Percentiles rank a stretch among this genome's conserved stretches.
Conservation (phyloP, 2,797 vertebrate species). For the Argyrosomus regius region DNA sequence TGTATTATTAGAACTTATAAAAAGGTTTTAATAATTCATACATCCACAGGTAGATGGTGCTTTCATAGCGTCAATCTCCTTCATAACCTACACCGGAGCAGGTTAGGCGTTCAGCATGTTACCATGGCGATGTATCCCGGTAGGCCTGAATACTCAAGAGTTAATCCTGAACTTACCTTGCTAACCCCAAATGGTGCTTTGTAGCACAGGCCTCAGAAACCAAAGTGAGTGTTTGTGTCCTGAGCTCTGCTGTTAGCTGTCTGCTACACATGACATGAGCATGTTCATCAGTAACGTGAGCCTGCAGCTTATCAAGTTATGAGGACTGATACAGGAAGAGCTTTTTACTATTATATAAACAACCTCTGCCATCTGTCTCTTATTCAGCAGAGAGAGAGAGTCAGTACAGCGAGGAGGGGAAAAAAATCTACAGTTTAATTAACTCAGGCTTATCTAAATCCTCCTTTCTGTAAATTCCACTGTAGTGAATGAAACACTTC, state of each 20-base stretch:
- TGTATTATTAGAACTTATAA: no score
- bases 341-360: constrained; percentile 65
- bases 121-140: no score
- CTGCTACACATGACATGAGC: constrained; percentile 22
- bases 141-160: no score
- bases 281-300: constrained; percentile 29
- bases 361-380: constrained; percentile 60
- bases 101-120: no score
- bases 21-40: no score
- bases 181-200: no score
- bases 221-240: constrained; percentile 9
- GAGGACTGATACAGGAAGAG: constrained; percentile 45
- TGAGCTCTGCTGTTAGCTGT: constrained; percentile 1
- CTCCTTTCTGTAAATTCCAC: constrained; percentile 65
- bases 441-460: constrained; percentile 76
- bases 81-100: no score
- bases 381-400: constrained; percentile 34
- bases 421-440: constrained; percentile 66
- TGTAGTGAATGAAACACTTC: constrained; percentile 46
- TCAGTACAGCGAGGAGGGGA: constrained; percentile 3
- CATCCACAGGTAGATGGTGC: no score
- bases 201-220: background rate
- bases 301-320: constrained; percentile 56
- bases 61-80: no score
- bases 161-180: no score